Percentiles rank a stretch among this genome's conserved stretches.
Conservation (phyloP, 2,113 vertebrate genomes). For the Platichthys flesus region DNA sequence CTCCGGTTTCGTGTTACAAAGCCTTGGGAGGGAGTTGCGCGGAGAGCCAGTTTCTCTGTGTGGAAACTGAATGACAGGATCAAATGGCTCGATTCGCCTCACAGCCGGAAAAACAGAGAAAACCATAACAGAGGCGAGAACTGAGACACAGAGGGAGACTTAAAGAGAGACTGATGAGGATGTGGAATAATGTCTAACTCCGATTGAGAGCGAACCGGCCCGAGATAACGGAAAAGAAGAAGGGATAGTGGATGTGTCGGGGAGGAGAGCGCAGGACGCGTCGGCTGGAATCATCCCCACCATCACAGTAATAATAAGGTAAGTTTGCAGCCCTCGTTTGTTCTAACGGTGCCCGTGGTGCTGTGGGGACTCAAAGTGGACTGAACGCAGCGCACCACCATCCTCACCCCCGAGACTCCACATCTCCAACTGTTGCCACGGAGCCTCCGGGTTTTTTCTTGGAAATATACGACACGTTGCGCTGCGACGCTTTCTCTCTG, state of each 20-base stretch:
- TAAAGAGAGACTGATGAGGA: slow-evolving; percentile 40
- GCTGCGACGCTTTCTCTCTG: background rate
- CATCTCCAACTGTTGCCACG: slow-evolving; percentile 81
- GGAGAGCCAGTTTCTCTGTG: slow-evolving; percentile 78
- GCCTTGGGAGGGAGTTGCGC: slow-evolving; percentile 75
- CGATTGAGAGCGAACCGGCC: slow-evolving; percentile 27
- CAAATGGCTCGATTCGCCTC: slow-evolving; percentile 67
- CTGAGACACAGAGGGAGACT: slow-evolving; percentile 21
- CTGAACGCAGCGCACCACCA: slow-evolving; percentile 28
- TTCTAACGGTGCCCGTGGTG: background rate
- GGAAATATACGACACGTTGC: background rate
- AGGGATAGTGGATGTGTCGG: slow-evolving; percentile 59
- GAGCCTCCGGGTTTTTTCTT: slow-evolving; percentile 1
- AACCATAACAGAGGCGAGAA: slow-evolving; percentile 21
- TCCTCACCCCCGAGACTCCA: slow-evolving; percentile 27
- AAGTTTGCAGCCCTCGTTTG: slow-evolving; percentile 53
- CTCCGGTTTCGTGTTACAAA: slow-evolving; percentile 80
- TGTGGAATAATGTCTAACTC: slow-evolving; percentile 77
- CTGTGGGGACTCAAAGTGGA: slow-evolving; percentile 19
- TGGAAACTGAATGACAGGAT: slow-evolving; percentile 81
- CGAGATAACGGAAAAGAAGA: slow-evolving; percentile 54
- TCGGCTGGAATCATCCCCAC: slow-evolving; percentile 35
- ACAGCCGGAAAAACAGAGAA: slow-evolving; percentile 38
- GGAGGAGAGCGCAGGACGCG: slow-evolving; percentile 60
- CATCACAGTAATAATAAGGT: slow-evolving; percentile 57